These are phyloP conservation scores for Tenthredo distinguenda DNA, from an alignment of 2,888 invertebrate genomes.

Conservation along the genomic window DNA sequence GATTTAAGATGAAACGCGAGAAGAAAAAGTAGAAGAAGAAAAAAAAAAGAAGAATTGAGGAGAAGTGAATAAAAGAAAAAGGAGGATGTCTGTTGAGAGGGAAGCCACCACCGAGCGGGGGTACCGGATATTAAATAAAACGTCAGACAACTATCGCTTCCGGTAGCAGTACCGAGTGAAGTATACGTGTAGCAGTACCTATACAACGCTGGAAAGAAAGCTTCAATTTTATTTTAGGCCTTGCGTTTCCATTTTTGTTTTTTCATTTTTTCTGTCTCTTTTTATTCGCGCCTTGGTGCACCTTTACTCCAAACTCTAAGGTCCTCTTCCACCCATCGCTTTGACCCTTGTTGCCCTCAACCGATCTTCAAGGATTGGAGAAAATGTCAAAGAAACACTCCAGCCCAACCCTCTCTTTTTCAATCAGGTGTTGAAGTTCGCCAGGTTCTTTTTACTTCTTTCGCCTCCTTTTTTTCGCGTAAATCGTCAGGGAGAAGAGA, in stretches of 20 bases:
- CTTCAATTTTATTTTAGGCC: neutral
- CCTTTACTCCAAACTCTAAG: neutral
- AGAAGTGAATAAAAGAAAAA: slow-evolving; percentile 12
- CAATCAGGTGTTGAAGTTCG: slow-evolving; percentile 6
- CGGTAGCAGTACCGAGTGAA: slow-evolving; percentile 22
- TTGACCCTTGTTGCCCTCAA: neutral
- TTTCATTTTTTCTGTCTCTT: neutral
- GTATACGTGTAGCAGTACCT: neutral
- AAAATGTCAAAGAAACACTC: neutral
- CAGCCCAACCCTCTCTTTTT: neutral
- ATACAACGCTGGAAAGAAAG: neutral
- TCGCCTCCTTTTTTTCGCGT: neutral
- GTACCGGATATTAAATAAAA: slow-evolving; percentile 49
- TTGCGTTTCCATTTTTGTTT: neutral
- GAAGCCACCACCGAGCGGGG: slow-evolving; percentile 18
- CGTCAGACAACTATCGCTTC: slow-evolving; percentile 38
- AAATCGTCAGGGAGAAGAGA: neutral
- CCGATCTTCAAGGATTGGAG: neutral
- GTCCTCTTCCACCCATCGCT: neutral
- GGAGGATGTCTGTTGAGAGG: neutral
- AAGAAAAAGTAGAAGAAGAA: neutral
- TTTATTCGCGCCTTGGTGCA: neutral
- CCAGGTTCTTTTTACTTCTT: neutral
- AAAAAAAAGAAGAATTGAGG: neutral
- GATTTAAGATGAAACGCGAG: neutral